A percentile compares a stretch with the other conserved stretches of the same genome.
Evolutionary conservation across 2,113 vertebrate species (phyloP).

Genomic region (Ptychochromis oligacanthus): DNA sequence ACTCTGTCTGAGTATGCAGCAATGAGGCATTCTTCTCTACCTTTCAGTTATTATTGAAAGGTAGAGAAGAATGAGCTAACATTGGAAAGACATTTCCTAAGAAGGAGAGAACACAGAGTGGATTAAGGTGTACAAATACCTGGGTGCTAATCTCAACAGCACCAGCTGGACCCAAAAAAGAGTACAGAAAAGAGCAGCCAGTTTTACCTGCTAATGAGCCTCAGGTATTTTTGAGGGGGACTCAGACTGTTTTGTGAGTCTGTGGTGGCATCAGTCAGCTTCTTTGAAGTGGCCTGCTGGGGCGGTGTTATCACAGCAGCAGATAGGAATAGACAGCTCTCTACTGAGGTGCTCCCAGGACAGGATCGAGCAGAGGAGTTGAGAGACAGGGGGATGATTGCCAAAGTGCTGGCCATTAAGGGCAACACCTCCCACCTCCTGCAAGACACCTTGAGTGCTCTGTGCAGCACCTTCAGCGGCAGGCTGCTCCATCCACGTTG

Average conservation of each 20-base stretch:
- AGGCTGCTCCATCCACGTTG: background rate
- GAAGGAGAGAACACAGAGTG: background rate
- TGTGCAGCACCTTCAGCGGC: background rate
- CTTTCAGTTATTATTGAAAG: background rate
- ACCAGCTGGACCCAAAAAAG: background rate
- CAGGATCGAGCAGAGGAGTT: background rate
- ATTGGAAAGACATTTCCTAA: background rate
- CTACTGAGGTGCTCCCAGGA: background rate
- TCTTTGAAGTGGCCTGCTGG: conserved; percentile 3
- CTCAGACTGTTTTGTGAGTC: background rate
- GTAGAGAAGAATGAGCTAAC: no score
- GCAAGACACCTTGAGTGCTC: background rate
- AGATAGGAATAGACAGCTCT: conserved; percentile 4
- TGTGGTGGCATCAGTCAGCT: background rate
- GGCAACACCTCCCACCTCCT: background rate
- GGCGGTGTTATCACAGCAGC: background rate
- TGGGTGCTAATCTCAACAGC: background rate
- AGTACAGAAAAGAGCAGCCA: background rate
- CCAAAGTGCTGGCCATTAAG: background rate
- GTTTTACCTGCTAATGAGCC: background rate
- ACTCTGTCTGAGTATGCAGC: no score
- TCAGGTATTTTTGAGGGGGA: background rate
- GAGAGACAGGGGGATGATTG: background rate
- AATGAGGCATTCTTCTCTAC: no score
- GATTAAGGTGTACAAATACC: background rate